Conservation (phyloP, 2,797 vertebrate genomes). For the Rhabdophis nuchalis region DNA sequence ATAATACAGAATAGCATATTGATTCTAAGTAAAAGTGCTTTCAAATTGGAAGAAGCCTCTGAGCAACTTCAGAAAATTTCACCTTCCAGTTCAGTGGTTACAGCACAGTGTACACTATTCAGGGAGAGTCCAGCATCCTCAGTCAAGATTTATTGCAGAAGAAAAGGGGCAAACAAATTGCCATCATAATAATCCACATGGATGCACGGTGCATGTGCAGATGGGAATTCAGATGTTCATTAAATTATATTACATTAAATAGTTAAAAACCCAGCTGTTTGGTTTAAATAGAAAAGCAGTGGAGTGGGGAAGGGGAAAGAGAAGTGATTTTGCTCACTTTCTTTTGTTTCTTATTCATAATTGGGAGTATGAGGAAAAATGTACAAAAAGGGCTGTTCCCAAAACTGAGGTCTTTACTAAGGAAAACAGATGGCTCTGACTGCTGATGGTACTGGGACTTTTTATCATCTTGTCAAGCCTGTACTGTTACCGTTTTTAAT, state of each 20-base stretch:
- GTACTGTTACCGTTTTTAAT: background rate
- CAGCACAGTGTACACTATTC: background rate
- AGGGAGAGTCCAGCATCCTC: background rate
- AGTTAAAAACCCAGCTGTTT: too few relatives aligned
- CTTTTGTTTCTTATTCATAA: background rate
- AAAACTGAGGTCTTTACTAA: background rate
- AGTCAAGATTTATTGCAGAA: background rate
- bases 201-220: background rate
- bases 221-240: background rate
- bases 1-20: background rate
- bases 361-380: background rate
- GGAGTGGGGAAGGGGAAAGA: too few relatives aligned
- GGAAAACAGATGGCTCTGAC: background rate
- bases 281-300: too few relatives aligned
- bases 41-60: background rate
- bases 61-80: background rate
- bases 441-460: background rate
- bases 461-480: background rate
- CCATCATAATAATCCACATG: background rate
- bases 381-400: background rate
- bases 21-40: background rate
- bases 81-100: background rate
- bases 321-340: background rate
- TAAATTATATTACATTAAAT: too few relatives aligned
- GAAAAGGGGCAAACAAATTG: background rate